These are phyloP conservation scores for Vanessa atalanta DNA, from an alignment of 1,140 invertebrate genomes.

Conservation along the genomic window DNA sequence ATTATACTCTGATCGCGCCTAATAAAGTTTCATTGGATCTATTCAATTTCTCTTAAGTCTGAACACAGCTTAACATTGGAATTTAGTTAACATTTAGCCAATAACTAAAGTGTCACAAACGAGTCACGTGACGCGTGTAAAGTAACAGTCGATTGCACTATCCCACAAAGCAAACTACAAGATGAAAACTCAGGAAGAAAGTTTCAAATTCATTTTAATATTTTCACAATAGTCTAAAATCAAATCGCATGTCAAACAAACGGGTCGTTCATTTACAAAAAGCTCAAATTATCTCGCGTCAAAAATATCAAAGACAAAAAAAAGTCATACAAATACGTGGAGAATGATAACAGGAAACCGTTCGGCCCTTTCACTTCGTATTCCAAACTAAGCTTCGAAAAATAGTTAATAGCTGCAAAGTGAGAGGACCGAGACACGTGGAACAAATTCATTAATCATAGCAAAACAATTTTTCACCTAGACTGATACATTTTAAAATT, in stretches of 20 bases:
- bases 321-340: slow-evolving; percentile 15
- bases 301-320: slow-evolving; percentile 24
- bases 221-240: slow-evolving; percentile 74
- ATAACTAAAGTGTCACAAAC: neutral
- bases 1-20: too few relatives aligned
- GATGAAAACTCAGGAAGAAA: slow-evolving; percentile 68
- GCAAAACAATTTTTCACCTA: slow-evolving; percentile 18
- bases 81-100: neutral
- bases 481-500: slow-evolving; percentile 31
- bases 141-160: slow-evolving; percentile 49
- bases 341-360: neutral
- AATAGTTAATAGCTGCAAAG: neutral
- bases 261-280: slow-evolving; percentile 46
- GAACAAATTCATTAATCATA: neutral
- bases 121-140: slow-evolving; percentile 18
- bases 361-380: neutral
- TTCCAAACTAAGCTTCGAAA: neutral
- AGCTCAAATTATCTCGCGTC: slow-evolving; percentile 37
- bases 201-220: slow-evolving; percentile 80
- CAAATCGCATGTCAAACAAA: slow-evolving; percentile 55
- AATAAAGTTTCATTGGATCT: too few relatives aligned
- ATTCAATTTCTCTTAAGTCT: too few relatives aligned
- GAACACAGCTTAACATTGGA: neutral
- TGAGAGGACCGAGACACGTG: neutral
- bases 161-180: slow-evolving; percentile 60